Base-by-base conservation (phyloP, 2,888 invertebrate genomes). In the Allophyes oxyacanthae region DNA sequence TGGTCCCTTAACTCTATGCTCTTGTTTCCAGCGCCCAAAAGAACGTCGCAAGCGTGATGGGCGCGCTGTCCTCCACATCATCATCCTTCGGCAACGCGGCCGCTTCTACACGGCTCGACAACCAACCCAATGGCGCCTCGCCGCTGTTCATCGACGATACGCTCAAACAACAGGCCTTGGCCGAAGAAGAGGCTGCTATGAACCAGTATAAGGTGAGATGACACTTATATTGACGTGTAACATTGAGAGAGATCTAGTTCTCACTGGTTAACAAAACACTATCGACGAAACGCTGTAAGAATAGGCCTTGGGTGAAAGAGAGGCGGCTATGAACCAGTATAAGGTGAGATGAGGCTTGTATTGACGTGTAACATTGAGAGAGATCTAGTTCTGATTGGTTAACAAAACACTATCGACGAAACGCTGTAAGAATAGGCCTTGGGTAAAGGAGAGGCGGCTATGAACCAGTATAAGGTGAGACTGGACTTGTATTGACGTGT, bases 121-220 rank as follows among this genome's bases (percentile, higher is more conserved):
- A 95, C 85, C 91, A 93, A 76, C 94, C 96, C 64, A 97, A 97
- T 81, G 97, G 97, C 52, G 81, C 86, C 8, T 46, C 80, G 14
- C 79, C 83, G 1, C 77, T 92, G 30, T 93, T 94, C 77, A 97
- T 98, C 61, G 98, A 98, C 83, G 99, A 99, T 84, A 96, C 96
- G 53, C 94, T 98, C 59, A 96, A 97, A 83, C 96, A 97, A 79
- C 97, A 98, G 88, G 98, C 97, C 34, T 92, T 99, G 60, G 99
- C 99, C 26, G 99, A 99, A 85, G 99, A 99, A 87, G 99, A 99
- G 88, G 98, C 98, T 25, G 98, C 98, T 53, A 97, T 99, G 95
- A 98, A 98, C 90, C 98, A 98, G 90, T 98, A 98, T 88, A 99
- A 99, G 96, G 99, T 98, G 45, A 44, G 20, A 6, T 6, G 7